Evolutionary conservation across 2,113 vertebrate genomes (phyloP), one percentile per base, ranked within the genome.

Genomic region (Gopherus evgoodei): DNA sequence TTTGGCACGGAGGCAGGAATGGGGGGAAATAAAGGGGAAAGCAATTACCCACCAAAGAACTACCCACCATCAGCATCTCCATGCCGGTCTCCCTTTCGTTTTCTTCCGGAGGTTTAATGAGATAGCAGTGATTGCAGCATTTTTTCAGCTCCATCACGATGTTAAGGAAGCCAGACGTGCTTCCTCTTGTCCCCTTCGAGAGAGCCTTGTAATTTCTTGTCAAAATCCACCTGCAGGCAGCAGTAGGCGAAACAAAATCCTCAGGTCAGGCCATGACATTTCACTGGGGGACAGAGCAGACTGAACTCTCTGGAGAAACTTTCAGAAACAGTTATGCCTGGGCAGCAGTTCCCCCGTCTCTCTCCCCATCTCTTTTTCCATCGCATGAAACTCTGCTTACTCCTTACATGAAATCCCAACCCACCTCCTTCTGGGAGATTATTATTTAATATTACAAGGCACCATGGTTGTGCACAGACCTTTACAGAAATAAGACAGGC

Each of bases 91-190:
- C 99, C 62, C 78, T 96, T 3, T 99, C 99, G 0, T 94, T 98
- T 1, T 99, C 99, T 47, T 99, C 99, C 0, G 98, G 98, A 52
- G 98, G 98, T 90, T 99, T 99, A 86, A 99, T 99, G 85, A 99
- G 98, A 80, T 99, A 99, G 91, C 99, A 98, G 27, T 99, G 99
- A 95, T 99, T 99, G 96, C 99, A 99, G 97, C 99, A 99, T 91
- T 99, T 99, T 94, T 99, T 99, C 85, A 99, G 98, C 94, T 99
- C 99, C 99, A 99, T 99, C 91, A 99, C 99, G 2, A 99, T 99
- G 95, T 99, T 99, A 49, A 99, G 98, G 96, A 99, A 99, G 86
- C 99, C 99, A 2, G 99, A 99, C 4, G 99, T 99, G 96, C 99
- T 99, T 82, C 99, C 99, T 47, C 99, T 98, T 0, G 98, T 98